Percentiles rank a stretch among this genome's conserved stretches.
Conservation (phyloP, 2,797 vertebrate genomes). For the Pseudochirops cupreus region DNA sequence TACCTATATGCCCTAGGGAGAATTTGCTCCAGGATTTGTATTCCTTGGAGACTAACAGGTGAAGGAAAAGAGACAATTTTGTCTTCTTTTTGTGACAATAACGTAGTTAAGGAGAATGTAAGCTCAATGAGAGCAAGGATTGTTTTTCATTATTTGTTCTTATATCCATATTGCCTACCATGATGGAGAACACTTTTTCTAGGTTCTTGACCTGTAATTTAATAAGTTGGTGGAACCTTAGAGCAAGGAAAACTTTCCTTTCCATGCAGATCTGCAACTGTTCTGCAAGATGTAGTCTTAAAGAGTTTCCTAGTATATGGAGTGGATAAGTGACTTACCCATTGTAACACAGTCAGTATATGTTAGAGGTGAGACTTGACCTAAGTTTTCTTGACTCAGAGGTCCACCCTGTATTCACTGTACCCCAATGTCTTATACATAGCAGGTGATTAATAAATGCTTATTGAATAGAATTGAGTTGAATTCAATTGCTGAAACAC, state of each 20-base stretch:
- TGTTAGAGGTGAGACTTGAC: not conserved
- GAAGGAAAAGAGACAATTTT: slow-evolving; percentile 12
- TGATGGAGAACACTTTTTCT: not conserved
- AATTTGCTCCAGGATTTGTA: not conserved
- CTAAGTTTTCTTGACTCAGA: not conserved
- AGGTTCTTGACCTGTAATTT: not conserved
- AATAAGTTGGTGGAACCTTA: not conserved
- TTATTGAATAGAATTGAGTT: not conserved
- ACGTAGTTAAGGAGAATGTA: not conserved
- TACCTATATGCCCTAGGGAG: not conserved
- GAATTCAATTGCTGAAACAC: not conserved
- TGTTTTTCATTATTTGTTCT: not conserved
- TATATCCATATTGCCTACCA: not conserved
- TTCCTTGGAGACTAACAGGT: slow-evolving; percentile 9
- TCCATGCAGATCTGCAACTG: not conserved
- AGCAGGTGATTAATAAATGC: not conserved
- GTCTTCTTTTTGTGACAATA: not conserved
- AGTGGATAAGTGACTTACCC: not conserved
- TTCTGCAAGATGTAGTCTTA: not conserved
- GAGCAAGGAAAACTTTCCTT: not conserved
- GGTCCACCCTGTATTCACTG: not conserved
- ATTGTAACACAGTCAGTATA: not conserved
- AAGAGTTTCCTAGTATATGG: not conserved
- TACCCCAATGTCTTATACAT: not conserved
- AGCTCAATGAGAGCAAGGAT: not conserved